Evolutionary conservation across 35 echinoderm and acorn worm species (phyloP).

Genomic region (Nesometra sesokonis): DNA sequence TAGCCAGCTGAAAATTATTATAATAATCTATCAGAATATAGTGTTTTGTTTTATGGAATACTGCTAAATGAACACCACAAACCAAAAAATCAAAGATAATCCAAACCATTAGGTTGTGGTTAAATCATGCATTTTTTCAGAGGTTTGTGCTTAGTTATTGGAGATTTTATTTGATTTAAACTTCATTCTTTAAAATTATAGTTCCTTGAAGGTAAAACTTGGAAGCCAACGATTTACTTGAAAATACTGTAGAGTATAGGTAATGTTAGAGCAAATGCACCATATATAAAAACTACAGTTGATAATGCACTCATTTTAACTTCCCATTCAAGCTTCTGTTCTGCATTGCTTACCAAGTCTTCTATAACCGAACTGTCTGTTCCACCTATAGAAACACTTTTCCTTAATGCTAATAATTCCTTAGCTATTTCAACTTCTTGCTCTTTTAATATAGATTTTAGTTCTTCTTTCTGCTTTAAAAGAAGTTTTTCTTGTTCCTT

Average conservation of each 20-base stretch:
- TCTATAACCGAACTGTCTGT: conserved; percentile 38
- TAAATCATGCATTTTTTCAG: too few relatives aligned
- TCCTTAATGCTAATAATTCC: conserved; percentile 41
- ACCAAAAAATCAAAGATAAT: too few relatives aligned
- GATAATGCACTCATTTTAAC: conserved; percentile 93
- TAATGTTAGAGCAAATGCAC: conserved; percentile 88
- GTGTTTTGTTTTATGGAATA: too few relatives aligned
- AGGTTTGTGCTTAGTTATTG: too few relatives aligned
- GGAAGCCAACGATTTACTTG: conserved; percentile 26
- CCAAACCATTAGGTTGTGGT: too few relatives aligned
- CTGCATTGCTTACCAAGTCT: conserved; percentile 54
- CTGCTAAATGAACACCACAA: too few relatives aligned
- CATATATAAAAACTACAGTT: conserved; percentile 92
- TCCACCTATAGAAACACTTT: conserved; percentile 17
- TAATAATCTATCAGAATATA: too few relatives aligned
- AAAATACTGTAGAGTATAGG: conserved; percentile 97
- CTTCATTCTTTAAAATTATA: too few relatives aligned
- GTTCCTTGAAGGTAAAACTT: neutral
- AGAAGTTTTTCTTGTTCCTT: conserved; percentile 35
- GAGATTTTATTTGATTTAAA: too few relatives aligned
- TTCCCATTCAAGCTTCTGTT: conserved; percentile 90
- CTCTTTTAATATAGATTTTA: conserved; percentile 32
- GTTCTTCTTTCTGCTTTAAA: conserved; percentile 20
- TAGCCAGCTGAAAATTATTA: too few relatives aligned
- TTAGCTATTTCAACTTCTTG: conserved; percentile 45